Evolutionary conservation across 2,888 invertebrate species (phyloP), one percentile per base, ranked within the genome.

Genomic region (Cataglyphis rosenhaueri): DNA sequence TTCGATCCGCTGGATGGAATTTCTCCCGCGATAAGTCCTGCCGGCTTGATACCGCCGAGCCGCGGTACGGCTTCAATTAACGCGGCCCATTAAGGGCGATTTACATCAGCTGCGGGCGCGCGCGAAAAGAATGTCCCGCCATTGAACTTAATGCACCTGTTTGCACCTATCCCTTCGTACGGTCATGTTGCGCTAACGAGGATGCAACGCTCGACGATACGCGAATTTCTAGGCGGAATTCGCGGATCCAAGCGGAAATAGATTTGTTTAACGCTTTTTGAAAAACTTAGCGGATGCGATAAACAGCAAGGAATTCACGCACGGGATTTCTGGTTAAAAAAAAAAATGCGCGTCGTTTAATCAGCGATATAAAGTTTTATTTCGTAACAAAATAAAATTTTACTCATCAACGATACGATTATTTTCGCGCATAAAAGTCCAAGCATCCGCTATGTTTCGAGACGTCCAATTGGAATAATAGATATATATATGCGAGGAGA

Each of bases 81-180:
- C 89, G 89, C 85, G 85, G 86, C 78, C 89, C 89, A 90, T 90
- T 90, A 90, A 87, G 85, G 78, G 84, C 89, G 89, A 89, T 89
- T 89, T 89, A 89, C 90, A 90, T 89, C 86, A 73, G 88, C 76
- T 70, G 85, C 74, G 65, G 41, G 78, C 84, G 87, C 74, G 65
- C 83, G 86, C 85, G 89, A 89, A 88, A 90, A 90, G 90, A 90
- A 90, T 90, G 85, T 88, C 84, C 78, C 84, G 85, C 86, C 85
- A 84, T 90, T 84, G 88, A 70, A 70, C 79, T 85, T 90, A 90
- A 90, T 90, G 90, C 89, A 89, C 89, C 89, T 89, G 89, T 90
- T 90, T 89, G 90, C 90, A 89, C 90, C 88, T 89, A 89, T 83
- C 86, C 84, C 86, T 84, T 87, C 87, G 68, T 84, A 84, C 65